Base-by-base conservation (phyloP, 2,797 vertebrate species). In the Nannoperca obscura region DNA sequence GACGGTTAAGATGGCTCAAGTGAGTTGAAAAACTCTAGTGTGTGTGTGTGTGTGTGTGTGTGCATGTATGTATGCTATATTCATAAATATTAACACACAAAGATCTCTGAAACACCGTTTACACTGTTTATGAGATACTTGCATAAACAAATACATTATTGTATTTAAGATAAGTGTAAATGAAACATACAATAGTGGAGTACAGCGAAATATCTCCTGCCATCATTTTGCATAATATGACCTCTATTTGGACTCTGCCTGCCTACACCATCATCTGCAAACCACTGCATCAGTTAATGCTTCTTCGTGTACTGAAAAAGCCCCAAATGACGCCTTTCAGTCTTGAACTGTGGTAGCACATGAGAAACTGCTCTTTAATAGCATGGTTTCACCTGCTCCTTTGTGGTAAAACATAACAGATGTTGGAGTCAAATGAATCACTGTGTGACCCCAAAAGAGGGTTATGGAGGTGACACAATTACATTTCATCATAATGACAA, bases 361-460 rank as follows among this genome's bases (percentile, higher is more conserved):
- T 38, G 22, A 73, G 15, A 30, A 59, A 47, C 15, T 20, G 46
- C 66, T 62, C 36, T 58, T 68, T 58, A 65, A 65, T 64, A 72
- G 46, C 2, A 0, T 46, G 13, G 0, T 54, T 38, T 13, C 6
- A 32, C n/a, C 14, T 49, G 47, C 47, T 80, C 20, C 71, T 82
- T 65, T 36, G 34, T 54, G 38, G 66, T 34, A 53, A 68, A 8
- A 80, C 14, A 3, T 63, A 72, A 76, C 64, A 80, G 54, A 82
- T 75, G 60, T 20, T 69, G 27, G 65, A 78, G n/a, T 72, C 70
- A 32, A 69, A 75, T 74, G 69, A 68, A 74, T 77, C 38, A 54
- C 65, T 46, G 27, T 70, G 50, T 20, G 50, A 32, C 46, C 75
- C 57, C 58, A 10, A 38, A 34, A 13, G 27, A 52, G 34, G 62